These are phyloP conservation scores for Apogon talboti DNA, from an alignment of 2,797 vertebrate genomes.

Conservation along the genomic window DNA sequence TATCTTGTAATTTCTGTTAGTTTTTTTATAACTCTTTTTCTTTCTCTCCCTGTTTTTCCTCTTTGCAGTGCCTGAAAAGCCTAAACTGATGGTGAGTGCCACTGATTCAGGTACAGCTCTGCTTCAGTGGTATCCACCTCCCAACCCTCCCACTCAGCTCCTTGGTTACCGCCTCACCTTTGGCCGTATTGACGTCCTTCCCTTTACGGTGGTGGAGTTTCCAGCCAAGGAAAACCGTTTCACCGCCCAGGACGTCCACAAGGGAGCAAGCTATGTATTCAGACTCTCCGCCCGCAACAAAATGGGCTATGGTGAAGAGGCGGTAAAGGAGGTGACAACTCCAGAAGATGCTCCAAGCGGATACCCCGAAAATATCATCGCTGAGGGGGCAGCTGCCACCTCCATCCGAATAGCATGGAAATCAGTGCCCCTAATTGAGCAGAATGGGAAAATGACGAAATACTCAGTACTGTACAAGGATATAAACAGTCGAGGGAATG, in stretches of 20 bases:
- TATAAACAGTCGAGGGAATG: conserved; percentile 91
- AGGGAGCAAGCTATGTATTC: conserved; percentile 93
- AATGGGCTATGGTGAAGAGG: conserved; percentile 95
- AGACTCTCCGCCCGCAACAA: conserved; percentile 92
- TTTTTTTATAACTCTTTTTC: conserved; percentile 34
- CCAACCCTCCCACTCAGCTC: conserved; percentile 90
- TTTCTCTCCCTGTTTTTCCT: conserved; percentile 51
- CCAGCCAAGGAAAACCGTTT: conserved; percentile 90
- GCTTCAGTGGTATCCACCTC: conserved; percentile 92
- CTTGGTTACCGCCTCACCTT: conserved; percentile 94
- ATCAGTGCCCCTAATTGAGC: conserved; percentile 89
- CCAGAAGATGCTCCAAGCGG: conserved; percentile 89
- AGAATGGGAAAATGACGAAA: conserved; percentile 90
- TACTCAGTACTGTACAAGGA: conserved; percentile 93
- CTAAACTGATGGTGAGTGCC: conserved; percentile 89
- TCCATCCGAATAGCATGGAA: conserved; percentile 90
- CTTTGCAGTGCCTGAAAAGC: conserved; percentile 91
- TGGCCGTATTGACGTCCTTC: conserved; percentile 89
- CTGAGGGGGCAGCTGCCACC: conserved; percentile 85
- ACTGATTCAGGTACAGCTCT: conserved; percentile 90
- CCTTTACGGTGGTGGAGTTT: conserved; percentile 90
- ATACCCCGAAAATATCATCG: conserved; percentile 89
- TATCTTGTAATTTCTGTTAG: conserved; percentile 45
- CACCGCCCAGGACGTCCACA: conserved; percentile 90
- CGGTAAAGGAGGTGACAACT: conserved; percentile 89